A percentile compares a stretch with the other conserved stretches of the same genome.
phyloP scores from a whole-genome alignment of 2,888 invertebrate species.

The Hypomecis atomaria region DNA sequence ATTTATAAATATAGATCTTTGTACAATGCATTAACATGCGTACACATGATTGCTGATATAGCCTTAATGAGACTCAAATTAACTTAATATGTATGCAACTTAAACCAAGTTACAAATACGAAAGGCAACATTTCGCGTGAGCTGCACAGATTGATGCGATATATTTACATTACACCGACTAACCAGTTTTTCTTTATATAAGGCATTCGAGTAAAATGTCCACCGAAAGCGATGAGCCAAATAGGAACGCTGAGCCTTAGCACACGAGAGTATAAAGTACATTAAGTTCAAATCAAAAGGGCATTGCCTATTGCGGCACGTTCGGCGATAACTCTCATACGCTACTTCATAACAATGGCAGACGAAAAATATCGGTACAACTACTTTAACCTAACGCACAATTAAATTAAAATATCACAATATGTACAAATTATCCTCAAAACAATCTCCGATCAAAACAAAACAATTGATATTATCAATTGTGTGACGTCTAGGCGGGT shows the following conservation, averaged over 20 bases:
- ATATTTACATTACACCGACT: slow-evolving; percentile 59
- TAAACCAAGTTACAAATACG: slow-evolving; percentile 43
- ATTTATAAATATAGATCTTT: slow-evolving; percentile 83
- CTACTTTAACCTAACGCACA: slow-evolving; percentile 76
- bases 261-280: slow-evolving; percentile 6
- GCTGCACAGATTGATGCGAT: slow-evolving; percentile 52
- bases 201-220: slow-evolving; percentile 53
- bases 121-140: slow-evolving; percentile 46
- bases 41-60: slow-evolving; percentile 67
- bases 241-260: slow-evolving; percentile 35
- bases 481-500: slow-evolving; percentile 57
- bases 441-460: slow-evolving; percentile 71
- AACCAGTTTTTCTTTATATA: slow-evolving; percentile 48
- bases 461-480: slow-evolving; percentile 78
- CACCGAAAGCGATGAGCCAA: slow-evolving; percentile 47
- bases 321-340: slow-evolving; percentile 49
- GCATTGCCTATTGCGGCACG: neutral
- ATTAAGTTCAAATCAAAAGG: slow-evolving; percentile 25
- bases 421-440: slow-evolving; percentile 80
- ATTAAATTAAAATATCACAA: slow-evolving; percentile 84
- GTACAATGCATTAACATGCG: slow-evolving; percentile 79
- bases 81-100: slow-evolving; percentile 56
- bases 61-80: slow-evolving; percentile 65
- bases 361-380: slow-evolving; percentile 64
- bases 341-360: slow-evolving; percentile 57